Evolutionary conservation across 2,888 invertebrate species (phyloP).

Genomic region (Leptopilina myrica): DNA sequence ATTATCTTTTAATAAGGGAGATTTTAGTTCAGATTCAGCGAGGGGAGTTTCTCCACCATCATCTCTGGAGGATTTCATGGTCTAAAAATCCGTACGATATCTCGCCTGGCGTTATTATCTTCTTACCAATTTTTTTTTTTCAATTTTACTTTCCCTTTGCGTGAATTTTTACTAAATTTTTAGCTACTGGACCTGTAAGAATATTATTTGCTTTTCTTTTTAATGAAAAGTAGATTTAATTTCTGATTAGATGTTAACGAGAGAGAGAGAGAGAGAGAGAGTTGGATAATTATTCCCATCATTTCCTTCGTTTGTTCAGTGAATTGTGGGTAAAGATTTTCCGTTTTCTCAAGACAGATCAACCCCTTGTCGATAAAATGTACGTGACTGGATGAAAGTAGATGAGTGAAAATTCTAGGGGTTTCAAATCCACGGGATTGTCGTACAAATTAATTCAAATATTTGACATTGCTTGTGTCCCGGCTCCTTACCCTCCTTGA

Average conservation of each 20-base stretch:
- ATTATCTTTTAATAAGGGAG: slow-evolving; percentile 68
- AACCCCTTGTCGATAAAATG: slow-evolving; percentile 34
- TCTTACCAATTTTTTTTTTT: slow-evolving; percentile 22
- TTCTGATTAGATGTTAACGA: slow-evolving; percentile 3
- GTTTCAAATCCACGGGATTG: slow-evolving; percentile 58
- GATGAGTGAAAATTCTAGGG: slow-evolving; percentile 56
- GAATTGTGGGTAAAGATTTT: slow-evolving; percentile 34
- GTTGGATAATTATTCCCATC: slow-evolving; percentile 29
- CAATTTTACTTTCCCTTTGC: background rate
- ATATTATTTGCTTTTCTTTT: background rate
- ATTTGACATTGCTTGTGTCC: slow-evolving; percentile 58
- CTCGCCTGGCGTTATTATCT: slow-evolving; percentile 55
- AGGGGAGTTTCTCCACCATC: slow-evolving; percentile 44
- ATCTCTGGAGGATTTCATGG: slow-evolving; percentile 43
- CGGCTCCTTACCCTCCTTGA: slow-evolving; percentile 43
- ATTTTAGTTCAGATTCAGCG: slow-evolving; percentile 62
- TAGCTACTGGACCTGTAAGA: background rate
- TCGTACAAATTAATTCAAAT: slow-evolving; percentile 68
- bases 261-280: background rate
- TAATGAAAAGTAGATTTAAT: background rate
- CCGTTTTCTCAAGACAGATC: slow-evolving; percentile 31
- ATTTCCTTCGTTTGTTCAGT: slow-evolving; percentile 35
- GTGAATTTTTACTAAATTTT: background rate
- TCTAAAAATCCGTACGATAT: slow-evolving; percentile 59
- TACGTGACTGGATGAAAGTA: slow-evolving; percentile 63